Evolutionary conservation across 2,113 vertebrate genomes (phyloP), one percentile per base, ranked within the genome.

Genomic region (Caranx ignobilis): DNA sequence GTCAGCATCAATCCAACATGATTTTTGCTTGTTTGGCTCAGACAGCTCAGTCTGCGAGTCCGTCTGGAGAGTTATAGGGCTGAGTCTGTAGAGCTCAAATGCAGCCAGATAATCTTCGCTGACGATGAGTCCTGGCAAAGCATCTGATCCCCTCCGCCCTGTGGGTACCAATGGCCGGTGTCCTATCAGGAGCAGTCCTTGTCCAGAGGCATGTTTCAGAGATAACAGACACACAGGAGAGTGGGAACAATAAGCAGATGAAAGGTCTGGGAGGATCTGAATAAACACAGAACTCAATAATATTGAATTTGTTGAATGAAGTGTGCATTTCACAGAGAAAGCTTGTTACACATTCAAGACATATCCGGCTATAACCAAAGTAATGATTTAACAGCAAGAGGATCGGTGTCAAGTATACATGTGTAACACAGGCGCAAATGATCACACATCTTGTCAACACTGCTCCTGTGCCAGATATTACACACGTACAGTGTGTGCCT

Each of bases 41-140:
- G 61, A 55, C 34, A n/a, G 69, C 81, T 84, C 77, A 61, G 66
- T 13, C 31, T 59, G 41, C 32, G 66, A 81, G 62, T 84, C 61
- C 37, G 2, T 69, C 37, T 7, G 0, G n/a, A 43, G 60, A 71
- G 59, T 73, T 77, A 48, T 52, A 52, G 59, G 63, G 35, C 35
- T 35, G 73, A 74, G 50, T 65, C 70, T 81, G 60, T 37, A 45
- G 79, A 82, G 78, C 86, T 77, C 82, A 67, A 87, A 78, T 79
- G 82, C 32, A 10, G 74, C 59, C 61, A 86, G 80, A 89, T 92
- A 79, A 92, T 90, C 85, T 89, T 84, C 11, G 19, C 69, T 81
- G 79, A 85, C 85, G 70, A 66, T 15, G 1, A 63, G 43, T 81
- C 71, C 75, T 88, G 87, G 86, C 88, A 73, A 39, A 79, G 79